A percentile compares a stretch with the other conserved stretches of the same genome.
Conservation (phyloP, 1,140 invertebrate species). For the Coelopa frigida region DNA sequence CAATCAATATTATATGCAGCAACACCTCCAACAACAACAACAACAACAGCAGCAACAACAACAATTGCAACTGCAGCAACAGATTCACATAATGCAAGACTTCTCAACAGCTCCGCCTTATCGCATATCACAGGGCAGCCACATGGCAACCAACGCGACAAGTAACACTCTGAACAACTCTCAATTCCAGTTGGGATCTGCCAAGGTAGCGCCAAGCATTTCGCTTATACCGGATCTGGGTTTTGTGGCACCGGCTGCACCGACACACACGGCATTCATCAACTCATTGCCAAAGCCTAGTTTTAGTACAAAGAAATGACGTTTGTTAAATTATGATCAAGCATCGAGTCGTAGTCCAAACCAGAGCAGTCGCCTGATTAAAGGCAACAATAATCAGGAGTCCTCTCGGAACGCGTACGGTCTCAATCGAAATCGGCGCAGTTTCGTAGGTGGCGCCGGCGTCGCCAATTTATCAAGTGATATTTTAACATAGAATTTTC, state of each 20-base stretch:
- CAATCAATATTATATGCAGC: constrained; percentile 1
- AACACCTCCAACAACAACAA: constrained; percentile 13
- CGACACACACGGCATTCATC: constrained; percentile 35
- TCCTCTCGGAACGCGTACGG: too few relatives aligned
- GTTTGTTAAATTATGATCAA: constrained; percentile 10
- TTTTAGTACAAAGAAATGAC: constrained; percentile 24
- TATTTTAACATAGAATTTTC: too few relatives aligned
- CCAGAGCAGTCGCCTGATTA: too few relatives aligned
- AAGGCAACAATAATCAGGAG: too few relatives aligned
- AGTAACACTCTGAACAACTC: constrained; percentile 20
- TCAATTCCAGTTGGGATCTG: constrained; percentile 34
- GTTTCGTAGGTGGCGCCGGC: too few relatives aligned
- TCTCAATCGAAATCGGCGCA: too few relatives aligned
- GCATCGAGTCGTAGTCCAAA: too few relatives aligned
- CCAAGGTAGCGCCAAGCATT: constrained; percentile 44
- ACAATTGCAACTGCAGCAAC: constrained; percentile 15
- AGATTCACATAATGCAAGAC: constrained; percentile 41
- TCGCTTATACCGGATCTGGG: constrained; percentile 47
- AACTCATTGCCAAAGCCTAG: constrained; percentile 32
- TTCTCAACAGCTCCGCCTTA: constrained; percentile 37
- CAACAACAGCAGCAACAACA: constrained; percentile 17
- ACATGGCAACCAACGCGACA: constrained; percentile 1
- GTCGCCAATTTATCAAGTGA: too few relatives aligned
- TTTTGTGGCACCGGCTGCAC: constrained; percentile 43
- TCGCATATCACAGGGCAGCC: constrained; percentile 8